Conservation (phyloP, 2,797 vertebrate species). For the Lophotriccus pileatus region DNA sequence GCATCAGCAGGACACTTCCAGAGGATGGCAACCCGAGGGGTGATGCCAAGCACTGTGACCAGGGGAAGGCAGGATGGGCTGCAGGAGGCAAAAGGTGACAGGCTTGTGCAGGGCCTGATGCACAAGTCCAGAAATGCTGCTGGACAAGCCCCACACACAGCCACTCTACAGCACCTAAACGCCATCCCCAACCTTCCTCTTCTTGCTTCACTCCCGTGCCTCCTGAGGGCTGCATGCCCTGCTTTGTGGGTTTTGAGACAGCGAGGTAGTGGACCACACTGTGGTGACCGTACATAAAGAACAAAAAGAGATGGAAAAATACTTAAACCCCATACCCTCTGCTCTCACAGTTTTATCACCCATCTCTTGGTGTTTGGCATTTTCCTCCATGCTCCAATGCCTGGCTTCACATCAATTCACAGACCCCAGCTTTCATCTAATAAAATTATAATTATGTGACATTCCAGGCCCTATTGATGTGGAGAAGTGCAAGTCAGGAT, state of each 20-base stretch:
- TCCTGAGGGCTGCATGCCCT: neutral
- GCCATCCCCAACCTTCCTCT: neutral
- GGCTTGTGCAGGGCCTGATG: neutral
- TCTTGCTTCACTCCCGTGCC: neutral
- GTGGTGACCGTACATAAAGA: neutral
- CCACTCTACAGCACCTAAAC: neutral
- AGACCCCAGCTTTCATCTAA: conserved; percentile 1
- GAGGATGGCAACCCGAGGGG: rapidly evolving
- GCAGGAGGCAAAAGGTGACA: neutral
- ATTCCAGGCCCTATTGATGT: conserved; percentile 25
- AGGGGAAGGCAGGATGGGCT: neutral
- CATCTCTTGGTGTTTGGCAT: neutral
- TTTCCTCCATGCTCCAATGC: neutral
- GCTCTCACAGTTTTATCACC: neutral
- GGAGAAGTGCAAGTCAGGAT: neutral
- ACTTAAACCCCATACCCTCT: neutral
- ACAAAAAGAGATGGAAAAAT: neutral
- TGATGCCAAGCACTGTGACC: neutral
- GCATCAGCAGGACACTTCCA: neutral
- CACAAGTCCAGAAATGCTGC: neutral
- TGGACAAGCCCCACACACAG: neutral
- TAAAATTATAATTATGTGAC: neutral
- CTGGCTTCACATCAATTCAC: neutral
- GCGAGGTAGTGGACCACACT: neutral
- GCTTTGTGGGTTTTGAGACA: neutral